A percentile compares a stretch with the other conserved stretches of the same genome.
Conservation (phyloP, 1,140 invertebrate genomes). For the Neodiprion fabricii region DNA sequence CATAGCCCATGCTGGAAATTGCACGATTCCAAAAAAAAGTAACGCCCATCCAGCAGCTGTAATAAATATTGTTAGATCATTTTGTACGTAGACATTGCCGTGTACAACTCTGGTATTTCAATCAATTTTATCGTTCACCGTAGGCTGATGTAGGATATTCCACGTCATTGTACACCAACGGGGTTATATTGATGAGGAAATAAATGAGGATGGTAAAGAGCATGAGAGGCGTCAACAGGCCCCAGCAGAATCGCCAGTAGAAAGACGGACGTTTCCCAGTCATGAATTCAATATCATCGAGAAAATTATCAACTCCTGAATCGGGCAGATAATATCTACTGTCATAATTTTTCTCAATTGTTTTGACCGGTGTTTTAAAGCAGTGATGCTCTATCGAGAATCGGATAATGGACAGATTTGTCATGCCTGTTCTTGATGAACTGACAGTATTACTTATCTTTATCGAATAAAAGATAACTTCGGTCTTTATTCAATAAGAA, state of each 20-base stretch:
- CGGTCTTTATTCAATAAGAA: too few species aligned
- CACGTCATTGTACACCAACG: slow-evolving; percentile 55
- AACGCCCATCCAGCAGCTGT: slow-evolving; percentile 60
- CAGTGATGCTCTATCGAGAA: too few species aligned
- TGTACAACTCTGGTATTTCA: background rate
- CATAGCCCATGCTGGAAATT: slow-evolving; percentile 30
- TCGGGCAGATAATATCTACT: slow-evolving; percentile 12
- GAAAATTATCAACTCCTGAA: slow-evolving; percentile 67
- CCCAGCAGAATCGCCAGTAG: slow-evolving; percentile 85
- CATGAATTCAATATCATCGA: slow-evolving; percentile 75
- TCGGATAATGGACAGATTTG: too few species aligned
- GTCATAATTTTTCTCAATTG: background rate
- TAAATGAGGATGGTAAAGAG: slow-evolving; percentile 72
- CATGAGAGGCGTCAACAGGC: slow-evolving; percentile 73
- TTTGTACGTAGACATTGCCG: background rate
- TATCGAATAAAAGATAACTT: too few species aligned
- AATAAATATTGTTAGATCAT: slow-evolving; percentile 28
- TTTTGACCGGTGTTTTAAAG: too few species aligned
- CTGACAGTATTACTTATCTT: too few species aligned
- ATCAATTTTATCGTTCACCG: slow-evolving; percentile 17
- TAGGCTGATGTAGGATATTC: slow-evolving; percentile 46
- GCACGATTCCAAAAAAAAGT: slow-evolving; percentile 56
- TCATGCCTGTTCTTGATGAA: too few species aligned
- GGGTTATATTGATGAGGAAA: slow-evolving; percentile 60
- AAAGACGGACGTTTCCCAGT: slow-evolving; percentile 69